A percentile compares a stretch with the other conserved stretches of the same genome.
phyloP scores from a whole-genome alignment of 2,797 vertebrate species.

The Cyclopterus lumpus region DNA sequence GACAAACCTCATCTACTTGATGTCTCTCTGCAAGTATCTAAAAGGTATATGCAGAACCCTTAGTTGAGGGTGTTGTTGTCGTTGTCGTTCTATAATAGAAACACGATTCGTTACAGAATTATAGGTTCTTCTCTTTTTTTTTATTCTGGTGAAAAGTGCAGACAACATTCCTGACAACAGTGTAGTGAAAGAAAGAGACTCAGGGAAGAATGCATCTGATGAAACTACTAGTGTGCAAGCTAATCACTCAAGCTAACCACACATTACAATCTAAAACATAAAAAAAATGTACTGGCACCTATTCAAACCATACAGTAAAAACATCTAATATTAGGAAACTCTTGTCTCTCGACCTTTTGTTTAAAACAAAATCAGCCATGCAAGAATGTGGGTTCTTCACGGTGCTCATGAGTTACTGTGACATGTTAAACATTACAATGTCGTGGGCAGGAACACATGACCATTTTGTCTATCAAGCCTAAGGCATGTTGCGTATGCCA shows the following conservation, averaged over 20 bases:
- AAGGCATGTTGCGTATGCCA: constrained; percentile 28
- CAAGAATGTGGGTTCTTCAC: background rate
- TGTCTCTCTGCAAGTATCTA: constrained; percentile 10
- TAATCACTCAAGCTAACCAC: background rate
- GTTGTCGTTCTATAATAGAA: background rate
- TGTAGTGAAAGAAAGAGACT: background rate
- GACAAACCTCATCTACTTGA: constrained; percentile 30
- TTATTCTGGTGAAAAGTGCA: background rate
- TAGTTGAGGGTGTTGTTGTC: background rate
- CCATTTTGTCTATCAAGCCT: constrained; percentile 24
- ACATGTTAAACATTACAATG: constrained; percentile 9
- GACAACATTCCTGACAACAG: background rate
- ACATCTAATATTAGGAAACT: background rate
- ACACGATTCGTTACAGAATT: background rate
- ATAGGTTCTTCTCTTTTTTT: background rate
- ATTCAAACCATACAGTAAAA: background rate
- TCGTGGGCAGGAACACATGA: constrained; percentile 27
- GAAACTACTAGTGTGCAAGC: background rate
- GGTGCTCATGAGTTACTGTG: background rate
- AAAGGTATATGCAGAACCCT: background rate
- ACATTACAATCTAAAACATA: background rate
- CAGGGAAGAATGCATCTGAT: background rate
- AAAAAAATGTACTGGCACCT: background rate
- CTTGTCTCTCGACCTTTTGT: background rate
- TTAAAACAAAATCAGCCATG: background rate